A percentile compares a stretch with the other conserved stretches of the same genome.
Conservation (phyloP, 2,113 vertebrate species). For the Tyto alba region DNA sequence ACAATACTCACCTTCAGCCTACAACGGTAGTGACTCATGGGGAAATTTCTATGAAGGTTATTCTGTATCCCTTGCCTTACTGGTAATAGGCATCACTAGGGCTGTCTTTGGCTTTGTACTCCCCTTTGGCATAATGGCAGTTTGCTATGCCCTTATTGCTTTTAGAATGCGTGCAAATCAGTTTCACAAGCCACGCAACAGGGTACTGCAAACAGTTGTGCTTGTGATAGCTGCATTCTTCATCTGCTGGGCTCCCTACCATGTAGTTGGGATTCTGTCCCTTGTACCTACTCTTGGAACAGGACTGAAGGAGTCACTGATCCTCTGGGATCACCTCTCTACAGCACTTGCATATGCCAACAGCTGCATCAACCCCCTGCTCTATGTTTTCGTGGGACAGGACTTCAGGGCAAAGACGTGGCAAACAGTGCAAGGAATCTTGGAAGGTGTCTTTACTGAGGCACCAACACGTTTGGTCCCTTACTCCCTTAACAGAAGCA, state of each 20-base stretch:
- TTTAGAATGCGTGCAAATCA: neutral
- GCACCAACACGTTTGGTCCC: neutral
- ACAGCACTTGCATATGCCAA: constrained; percentile 73
- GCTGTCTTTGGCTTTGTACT: constrained; percentile 74
- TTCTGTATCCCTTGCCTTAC: neutral
- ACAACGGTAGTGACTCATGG: neutral
- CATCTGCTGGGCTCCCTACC: constrained; percentile 81
- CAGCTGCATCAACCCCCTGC: constrained; percentile 80
- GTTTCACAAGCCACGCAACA: constrained; percentile 47
- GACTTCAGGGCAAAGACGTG: constrained; percentile 71
- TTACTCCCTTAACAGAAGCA: constrained; percentile 25
- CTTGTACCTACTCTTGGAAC: neutral
- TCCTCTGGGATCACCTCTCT: constrained; percentile 63
- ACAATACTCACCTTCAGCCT: neutral
- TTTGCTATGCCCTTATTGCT: constrained; percentile 69
- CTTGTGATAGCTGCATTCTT: constrained; percentile 70
- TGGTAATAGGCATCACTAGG: constrained; percentile 41
- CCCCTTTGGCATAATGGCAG: constrained; percentile 65
- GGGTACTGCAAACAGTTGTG: constrained; percentile 56
- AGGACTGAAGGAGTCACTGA: neutral
- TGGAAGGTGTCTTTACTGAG: constrained; percentile 76
- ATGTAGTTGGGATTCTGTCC: constrained; percentile 57
- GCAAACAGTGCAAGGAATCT: constrained; percentile 61
- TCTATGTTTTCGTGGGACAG: constrained; percentile 80
- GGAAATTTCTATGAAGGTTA: neutral